These are phyloP conservation scores for Eulithis prunata DNA, from an alignment of 2,888 invertebrate genomes.

Conservation along the genomic window DNA sequence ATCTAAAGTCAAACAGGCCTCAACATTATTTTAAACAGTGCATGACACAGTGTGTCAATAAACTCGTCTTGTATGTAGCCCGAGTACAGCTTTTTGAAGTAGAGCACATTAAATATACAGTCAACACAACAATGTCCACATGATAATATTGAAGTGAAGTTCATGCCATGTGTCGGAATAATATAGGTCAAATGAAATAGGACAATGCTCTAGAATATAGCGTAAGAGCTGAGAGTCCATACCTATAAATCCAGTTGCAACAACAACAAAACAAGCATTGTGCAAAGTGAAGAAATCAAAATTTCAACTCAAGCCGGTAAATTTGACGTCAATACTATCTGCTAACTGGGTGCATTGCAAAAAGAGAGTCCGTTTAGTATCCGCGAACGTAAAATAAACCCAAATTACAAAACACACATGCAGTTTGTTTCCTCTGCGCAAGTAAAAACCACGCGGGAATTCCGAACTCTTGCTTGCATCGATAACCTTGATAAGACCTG, in stretches of 20 bases:
- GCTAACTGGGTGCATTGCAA: constrained; percentile 27
- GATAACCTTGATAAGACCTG: constrained; percentile 42
- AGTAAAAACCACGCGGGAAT: constrained; percentile 63
- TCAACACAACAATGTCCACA: too few relatives aligned
- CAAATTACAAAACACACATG: constrained; percentile 46
- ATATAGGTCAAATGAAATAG: neutral
- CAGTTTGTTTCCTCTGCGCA: constrained; percentile 53
- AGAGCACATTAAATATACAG: too few relatives aligned
- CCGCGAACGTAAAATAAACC: constrained; percentile 45
- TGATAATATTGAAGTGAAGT: constrained; percentile 1
- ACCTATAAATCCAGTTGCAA: neutral
- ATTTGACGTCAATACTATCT: constrained; percentile 36
- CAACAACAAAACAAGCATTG: neutral
- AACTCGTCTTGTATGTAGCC: too few relatives aligned
- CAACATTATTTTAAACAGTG: too few relatives aligned
- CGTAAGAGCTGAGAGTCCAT: neutral
- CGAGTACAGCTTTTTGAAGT: too few relatives aligned
- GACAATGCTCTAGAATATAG: constrained; percentile 7
- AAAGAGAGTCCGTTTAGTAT: constrained; percentile 35
- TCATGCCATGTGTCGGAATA: neutral
- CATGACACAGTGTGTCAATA: too few relatives aligned
- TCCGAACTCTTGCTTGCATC: constrained; percentile 47
- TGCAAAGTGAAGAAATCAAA: constrained; percentile 15
- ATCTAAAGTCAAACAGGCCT: too few relatives aligned
- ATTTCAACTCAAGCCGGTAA: constrained; percentile 18